A percentile compares a stretch with the other conserved stretches of the same genome.
Evolutionary conservation across 2,797 vertebrate species (phyloP).

Genomic region (Bovichtus diacanthus): DNA sequence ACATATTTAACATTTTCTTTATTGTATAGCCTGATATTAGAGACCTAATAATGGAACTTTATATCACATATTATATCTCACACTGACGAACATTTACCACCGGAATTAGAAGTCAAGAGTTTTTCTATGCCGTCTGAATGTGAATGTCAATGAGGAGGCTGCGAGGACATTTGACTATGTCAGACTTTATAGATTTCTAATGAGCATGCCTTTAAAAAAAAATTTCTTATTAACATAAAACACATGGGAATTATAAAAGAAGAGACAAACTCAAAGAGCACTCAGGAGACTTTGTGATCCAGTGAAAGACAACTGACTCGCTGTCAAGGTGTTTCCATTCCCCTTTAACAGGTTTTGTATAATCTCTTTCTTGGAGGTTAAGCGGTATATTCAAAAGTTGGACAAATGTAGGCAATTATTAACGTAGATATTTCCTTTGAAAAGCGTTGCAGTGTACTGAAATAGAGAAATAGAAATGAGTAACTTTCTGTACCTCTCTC

Average conservation of each 20-base stretch:
- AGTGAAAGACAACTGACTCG: background rate
- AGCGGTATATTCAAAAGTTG: background rate
- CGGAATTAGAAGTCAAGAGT: background rate
- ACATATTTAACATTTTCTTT: background rate
- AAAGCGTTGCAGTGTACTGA: conserved; percentile 2
- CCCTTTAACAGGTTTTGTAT: background rate
- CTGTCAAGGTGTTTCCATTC: conserved; percentile 21
- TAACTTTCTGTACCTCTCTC: conserved; percentile 7
- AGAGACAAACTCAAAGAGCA: conserved; percentile 2
- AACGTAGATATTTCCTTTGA: conserved; percentile 13
- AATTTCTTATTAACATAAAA: conserved; percentile 4
- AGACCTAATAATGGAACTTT: background rate
- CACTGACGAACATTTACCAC: background rate
- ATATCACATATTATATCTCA: background rate
- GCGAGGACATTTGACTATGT: background rate
- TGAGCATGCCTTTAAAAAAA: background rate
- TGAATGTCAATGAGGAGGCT: background rate
- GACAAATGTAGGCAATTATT: background rate
- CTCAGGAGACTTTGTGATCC: conserved; percentile 25
- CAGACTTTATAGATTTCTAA: background rate
- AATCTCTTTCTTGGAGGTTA: background rate
- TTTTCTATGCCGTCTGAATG: background rate
- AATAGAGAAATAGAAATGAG: background rate
- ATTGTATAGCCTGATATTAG: background rate
- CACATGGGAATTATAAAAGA: background rate